These are phyloP conservation scores for Drosophila mimetica DNA, from an alignment of 2,888 invertebrate species.

Conservation along the genomic window DNA sequence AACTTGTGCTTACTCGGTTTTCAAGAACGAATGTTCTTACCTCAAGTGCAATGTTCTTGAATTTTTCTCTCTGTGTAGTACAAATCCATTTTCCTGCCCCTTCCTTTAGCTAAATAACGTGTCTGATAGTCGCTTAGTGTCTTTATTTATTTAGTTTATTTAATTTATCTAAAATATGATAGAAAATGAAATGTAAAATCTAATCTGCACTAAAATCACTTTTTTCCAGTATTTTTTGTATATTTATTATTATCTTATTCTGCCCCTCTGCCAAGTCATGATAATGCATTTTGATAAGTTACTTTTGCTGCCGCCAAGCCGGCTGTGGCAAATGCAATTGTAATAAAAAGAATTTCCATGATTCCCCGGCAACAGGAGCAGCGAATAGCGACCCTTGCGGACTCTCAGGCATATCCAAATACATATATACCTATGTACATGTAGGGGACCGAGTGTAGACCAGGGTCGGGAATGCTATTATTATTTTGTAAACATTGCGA, in stretches of 20 bases:
- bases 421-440: not conserved
- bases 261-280: constrained; percentile 6
- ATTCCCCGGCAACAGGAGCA: constrained; percentile 14
- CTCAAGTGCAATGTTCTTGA: no score
- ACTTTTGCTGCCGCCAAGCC: constrained; percentile 17
- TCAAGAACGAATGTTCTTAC: no score
- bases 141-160: no score
- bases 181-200: no score
- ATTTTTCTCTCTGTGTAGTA: no score
- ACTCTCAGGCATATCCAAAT: constrained; percentile 31
- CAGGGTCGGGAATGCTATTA: constrained; percentile 79
- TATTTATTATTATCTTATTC: constrained; percentile 10
- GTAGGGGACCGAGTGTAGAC: constrained; percentile 35
- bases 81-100: no score
- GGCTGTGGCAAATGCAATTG: constrained; percentile 44
- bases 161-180: no score
- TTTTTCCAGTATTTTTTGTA: no score
- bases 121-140: no score
- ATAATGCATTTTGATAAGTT: constrained; percentile 58
- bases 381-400: constrained; percentile 44
- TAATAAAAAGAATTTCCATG: constrained; percentile 42
- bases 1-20: no score
- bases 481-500: constrained; percentile 78
- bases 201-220: no score
- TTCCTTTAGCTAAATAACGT: no score